Evolutionary conservation across 2,888 invertebrate genomes (phyloP).

Genomic region (Drosophila cracens): DNA sequence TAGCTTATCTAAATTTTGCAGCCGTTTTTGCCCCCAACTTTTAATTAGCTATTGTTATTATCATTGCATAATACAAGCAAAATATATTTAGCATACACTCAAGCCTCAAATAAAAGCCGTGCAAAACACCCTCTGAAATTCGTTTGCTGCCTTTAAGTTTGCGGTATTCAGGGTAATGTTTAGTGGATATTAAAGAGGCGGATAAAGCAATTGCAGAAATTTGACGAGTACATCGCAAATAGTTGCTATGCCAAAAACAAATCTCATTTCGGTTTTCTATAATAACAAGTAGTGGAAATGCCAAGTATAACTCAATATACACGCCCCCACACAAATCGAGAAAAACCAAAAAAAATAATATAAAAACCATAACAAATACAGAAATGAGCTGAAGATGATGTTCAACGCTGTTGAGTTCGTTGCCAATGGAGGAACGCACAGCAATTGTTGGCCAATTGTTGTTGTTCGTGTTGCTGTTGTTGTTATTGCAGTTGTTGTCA

Average conservation of each 20-base stretch:
- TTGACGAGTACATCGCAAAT: conserved; percentile 27
- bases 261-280: conserved; percentile 54
- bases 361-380: not conserved
- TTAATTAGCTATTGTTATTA: not conserved
- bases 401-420: conserved; percentile 49
- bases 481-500: conserved; percentile 43
- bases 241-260: conserved; percentile 55
- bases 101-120: too few species aligned
- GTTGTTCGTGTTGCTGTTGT: conserved; percentile 4
- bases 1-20: not conserved
- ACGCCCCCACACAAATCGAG: conserved; percentile 17
- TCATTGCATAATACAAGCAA: not conserved
- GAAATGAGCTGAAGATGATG: conserved; percentile 70
- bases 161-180: not conserved
- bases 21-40: not conserved
- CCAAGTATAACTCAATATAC: conserved; percentile 29
- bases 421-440: conserved; percentile 39
- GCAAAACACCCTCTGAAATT: not conserved
- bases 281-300: conserved; percentile 34
- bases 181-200: not conserved
- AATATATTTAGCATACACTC: not conserved
- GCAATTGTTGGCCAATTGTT: conserved; percentile 29
- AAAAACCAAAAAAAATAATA: not conserved
- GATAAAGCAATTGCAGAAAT: conserved; percentile 4
- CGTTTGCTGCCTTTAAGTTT: not conserved